Percentiles rank a stretch among this genome's conserved stretches.
Evolutionary conservation across 2,797 vertebrate genomes (phyloP).

Genomic region (Poecilia picta): DNA sequence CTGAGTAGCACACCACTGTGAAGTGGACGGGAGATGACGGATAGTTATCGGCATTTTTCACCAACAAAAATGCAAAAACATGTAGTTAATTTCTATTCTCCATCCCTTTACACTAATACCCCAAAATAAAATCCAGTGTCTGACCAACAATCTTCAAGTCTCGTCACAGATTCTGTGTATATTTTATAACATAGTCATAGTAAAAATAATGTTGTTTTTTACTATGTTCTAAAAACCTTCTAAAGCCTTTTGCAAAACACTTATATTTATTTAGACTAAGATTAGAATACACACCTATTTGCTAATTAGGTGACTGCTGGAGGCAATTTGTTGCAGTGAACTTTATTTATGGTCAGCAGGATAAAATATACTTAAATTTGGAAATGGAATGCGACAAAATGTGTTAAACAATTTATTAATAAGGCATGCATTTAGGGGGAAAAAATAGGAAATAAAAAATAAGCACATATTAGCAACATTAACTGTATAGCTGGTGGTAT

Average conservation of each 20-base stretch:
- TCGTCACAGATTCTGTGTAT: background rate
- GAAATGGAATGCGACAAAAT: background rate
- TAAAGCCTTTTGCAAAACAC: background rate
- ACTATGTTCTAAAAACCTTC: background rate
- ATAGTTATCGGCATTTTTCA: background rate
- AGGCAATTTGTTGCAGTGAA: background rate
- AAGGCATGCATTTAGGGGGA: background rate
- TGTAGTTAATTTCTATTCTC: too few species aligned
- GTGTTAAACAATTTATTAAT: background rate
- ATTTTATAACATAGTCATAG: background rate
- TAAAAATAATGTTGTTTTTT: background rate
- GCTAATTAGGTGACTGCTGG: background rate
- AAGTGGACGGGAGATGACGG: background rate
- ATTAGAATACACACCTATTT: background rate
- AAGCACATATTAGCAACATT: background rate
- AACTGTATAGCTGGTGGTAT: background rate
- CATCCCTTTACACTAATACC: background rate
- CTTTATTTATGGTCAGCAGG: background rate
- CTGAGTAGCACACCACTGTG: background rate
- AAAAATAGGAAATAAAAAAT: background rate
- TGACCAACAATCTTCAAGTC: background rate
- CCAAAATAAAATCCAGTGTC: background rate
- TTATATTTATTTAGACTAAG: too few species aligned
- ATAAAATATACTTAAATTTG: background rate
- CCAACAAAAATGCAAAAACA: background rate